phyloP scores from a whole-genome alignment of 2,797 vertebrate genomes.

The Crenichthys baileyi region DNA sequence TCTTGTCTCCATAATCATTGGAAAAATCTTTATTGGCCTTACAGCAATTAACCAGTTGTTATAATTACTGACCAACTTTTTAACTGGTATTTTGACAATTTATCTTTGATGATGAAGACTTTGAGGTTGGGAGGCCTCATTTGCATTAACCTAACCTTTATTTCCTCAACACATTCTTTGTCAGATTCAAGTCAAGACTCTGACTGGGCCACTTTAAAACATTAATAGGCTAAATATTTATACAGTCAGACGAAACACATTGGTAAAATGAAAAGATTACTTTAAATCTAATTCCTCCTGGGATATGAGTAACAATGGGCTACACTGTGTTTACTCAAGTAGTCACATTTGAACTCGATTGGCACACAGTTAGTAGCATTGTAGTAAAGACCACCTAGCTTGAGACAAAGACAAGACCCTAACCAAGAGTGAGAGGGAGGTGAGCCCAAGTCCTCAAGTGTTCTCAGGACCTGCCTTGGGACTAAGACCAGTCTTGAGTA shows the following conservation, averaged over 20 bases:
- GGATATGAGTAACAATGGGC: too few species aligned
- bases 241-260: neutral
- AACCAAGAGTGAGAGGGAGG: neutral
- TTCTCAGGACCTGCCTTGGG: too few species aligned
- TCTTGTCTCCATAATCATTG: neutral
- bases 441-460: neutral
- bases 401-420: neutral
- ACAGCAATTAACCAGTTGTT: neutral
- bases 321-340: too few species aligned
- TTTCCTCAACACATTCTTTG: too few species aligned
- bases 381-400: neutral
- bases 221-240: neutral
- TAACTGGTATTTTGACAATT: too few species aligned
- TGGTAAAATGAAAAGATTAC: neutral
- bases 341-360: too few species aligned
- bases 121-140: too few species aligned
- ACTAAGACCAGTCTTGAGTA: too few species aligned
- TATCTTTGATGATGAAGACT: too few species aligned
- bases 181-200: neutral
- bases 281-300: neutral
- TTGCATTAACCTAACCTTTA: too few species aligned
- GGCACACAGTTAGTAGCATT: too few species aligned
- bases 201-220: too few species aligned
- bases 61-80: neutral
- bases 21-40: neutral